Evolutionary conservation across 1,140 invertebrate species (phyloP), one percentile per base, ranked within the genome.

Genomic region (Eueides isabella): DNA sequence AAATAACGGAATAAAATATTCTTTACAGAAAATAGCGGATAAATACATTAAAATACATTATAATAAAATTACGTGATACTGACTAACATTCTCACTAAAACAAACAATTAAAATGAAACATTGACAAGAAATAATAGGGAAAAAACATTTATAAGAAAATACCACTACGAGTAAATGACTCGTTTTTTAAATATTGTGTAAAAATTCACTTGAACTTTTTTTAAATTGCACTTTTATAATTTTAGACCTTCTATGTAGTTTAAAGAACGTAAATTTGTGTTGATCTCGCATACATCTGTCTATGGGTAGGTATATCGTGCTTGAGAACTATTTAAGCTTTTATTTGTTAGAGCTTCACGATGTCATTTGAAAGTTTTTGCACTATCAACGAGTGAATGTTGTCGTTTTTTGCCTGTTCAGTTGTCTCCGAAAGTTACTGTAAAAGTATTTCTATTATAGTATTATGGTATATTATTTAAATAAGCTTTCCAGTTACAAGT

Each of bases 291-390:
- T 55, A 23, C 23, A 23, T 55, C 2, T 26, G 7, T 55, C 19
- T 55, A 3, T 26, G 48, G 2, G 48, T 55, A 55, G 2, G 48
- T 55, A 55, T 23, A 55, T 55, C 9, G 48, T 55, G 48, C 48
- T 55, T 23, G 48, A 55, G 23, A 55, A 11, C 11, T 55, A 55
- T 11, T 55, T 55, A 55, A 55, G 48, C 48, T 55, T 55, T 55
- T 55, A 55, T 55, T 55, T 55, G 23, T 55, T n/a, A 3, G 11
- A 55, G 48, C 48, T 55, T 55, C 19, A 26, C 11, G 48, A 14
- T 26, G 23, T 55, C 48, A 55, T 55, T 55, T 55, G 23, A 23
- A 55, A 55, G 48, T 55, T 55, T 26, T 55, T 55, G 23, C 23
- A 23, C 48, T 55, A 26, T 55, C 2, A 11, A 26, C 19, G 11